Evolutionary conservation across 2,888 invertebrate genomes (phyloP).

Genomic region (Phaonia tiefii): DNA sequence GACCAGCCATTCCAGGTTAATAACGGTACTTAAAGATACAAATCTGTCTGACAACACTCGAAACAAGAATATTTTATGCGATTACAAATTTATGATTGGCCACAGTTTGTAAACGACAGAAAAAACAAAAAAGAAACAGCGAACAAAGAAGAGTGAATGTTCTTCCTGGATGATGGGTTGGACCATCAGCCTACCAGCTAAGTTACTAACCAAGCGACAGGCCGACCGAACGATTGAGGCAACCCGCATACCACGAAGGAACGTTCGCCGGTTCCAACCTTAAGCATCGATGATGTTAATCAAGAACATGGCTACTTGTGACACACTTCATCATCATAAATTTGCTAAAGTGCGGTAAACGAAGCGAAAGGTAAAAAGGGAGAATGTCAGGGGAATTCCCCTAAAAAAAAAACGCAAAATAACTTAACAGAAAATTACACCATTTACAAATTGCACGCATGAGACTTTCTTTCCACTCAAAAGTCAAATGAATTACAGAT

Average conservation of each 20-base stretch:
- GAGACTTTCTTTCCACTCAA: conserved; percentile 15
- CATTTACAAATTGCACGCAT: conserved; percentile 8
- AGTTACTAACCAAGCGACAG: background rate
- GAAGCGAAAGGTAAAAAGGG: too few relatives aligned
- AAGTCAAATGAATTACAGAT: too few relatives aligned
- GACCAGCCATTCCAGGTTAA: background rate
- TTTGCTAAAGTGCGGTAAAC: background rate
- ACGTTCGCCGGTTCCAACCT: background rate
- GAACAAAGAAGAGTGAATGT: conserved; percentile 8
- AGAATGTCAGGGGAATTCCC: background rate
- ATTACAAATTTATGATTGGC: conserved; percentile 66
- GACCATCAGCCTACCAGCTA: too few relatives aligned
- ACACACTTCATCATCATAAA: conserved; percentile 3
- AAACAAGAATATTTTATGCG: conserved; percentile 32
- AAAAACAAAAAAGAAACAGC: conserved; percentile 3
- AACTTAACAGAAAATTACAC: background rate
- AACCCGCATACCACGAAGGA: conserved; percentile 13
- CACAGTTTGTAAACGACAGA: conserved; percentile 58
- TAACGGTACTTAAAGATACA: conserved; percentile 64
- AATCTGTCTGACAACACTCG: conserved; percentile 64
- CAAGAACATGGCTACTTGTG: conserved; percentile 20
- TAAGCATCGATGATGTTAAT: conserved; percentile 12
- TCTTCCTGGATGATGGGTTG: background rate
- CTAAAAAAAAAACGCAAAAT: background rate
- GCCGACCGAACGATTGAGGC: background rate